Evolutionary conservation across 2,113 vertebrate genomes (phyloP), one percentile per base, ranked within the genome.

Genomic region (Petroica traversi): DNA sequence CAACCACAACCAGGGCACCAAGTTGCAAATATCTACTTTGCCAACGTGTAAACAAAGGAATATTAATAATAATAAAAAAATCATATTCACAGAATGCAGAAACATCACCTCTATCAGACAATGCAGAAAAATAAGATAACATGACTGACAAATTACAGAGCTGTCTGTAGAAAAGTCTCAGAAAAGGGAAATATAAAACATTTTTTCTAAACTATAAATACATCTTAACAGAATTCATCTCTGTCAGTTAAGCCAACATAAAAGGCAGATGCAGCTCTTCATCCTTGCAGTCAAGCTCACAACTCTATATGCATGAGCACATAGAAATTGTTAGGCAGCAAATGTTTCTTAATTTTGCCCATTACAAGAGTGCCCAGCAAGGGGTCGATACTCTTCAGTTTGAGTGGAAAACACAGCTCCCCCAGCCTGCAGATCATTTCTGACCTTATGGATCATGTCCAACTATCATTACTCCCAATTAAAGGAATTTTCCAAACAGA

Each of bases 301-400:
- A 85, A 43, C 11, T 83, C 80, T 28, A 3, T 36, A 89, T n/a
- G 77, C 71, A 55, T 2, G 2, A 79, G 51, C 59, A 75, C n/a
- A 81, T 59, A 59, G 13, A 49, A 81, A 86, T 10, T n/a, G 17
- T 73, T 84, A 74, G 2, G 78, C n/a, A 74, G 68, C 14, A 43
- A 88, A 86, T 41, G 52, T 43, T 95, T 84, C 86, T 93, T 89
- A 63, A 75, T 92, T 91, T 95, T 89, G 15, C 25, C 28, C 33
- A 78, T 95, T 91, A 91, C 1, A 5, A 33, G 57, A 58, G 19
- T 14, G n/a, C 28, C 28, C 76, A 90, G 76, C 34, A 72, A 77
- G 52, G 46, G 61, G 73, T 48, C 6, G 1, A 84, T 89, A 77
- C 52, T 71, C 36, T 63, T 81, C 57, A 38, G 26, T 28, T 61